phyloP scores from a whole-genome alignment of 2,797 vertebrate genomes.

The Scolopax bukidnonensis region DNA sequence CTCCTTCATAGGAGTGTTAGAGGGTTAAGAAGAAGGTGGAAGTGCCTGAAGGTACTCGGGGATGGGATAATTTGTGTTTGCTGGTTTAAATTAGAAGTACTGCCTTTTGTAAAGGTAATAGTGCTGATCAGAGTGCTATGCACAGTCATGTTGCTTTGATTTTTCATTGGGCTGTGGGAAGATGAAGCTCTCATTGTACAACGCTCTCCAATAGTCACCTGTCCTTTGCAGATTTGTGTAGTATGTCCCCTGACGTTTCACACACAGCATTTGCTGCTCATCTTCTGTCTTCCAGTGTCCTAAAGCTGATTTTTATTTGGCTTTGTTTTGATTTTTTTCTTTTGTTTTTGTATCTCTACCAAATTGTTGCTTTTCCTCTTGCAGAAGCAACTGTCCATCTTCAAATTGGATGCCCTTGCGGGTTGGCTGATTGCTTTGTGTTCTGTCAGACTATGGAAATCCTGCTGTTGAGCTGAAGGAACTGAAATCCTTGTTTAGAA shows the following conservation, averaged over 20 bases:
- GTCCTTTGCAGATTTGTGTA: neutral
- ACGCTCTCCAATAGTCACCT: fast-evolving
- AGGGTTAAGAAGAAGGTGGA: neutral
- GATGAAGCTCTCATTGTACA: neutral
- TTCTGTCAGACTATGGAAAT: neutral
- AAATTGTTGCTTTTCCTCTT: neutral
- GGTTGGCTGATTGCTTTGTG: conserved; percentile 29
- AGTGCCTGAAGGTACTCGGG: neutral
- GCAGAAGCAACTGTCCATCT: neutral
- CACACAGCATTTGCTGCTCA: neutral
- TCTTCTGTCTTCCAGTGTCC: neutral
- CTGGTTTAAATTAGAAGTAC: neutral
- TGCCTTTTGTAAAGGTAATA: neutral
- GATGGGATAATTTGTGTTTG: neutral
- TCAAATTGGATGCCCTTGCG: neutral
- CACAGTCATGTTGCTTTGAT: neutral
- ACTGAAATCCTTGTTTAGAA: conserved; percentile 45
- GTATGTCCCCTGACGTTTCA: neutral
- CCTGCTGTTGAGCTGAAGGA: conserved; percentile 31
- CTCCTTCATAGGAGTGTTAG: neutral
- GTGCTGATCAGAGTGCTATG: neutral
- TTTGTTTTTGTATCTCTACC: neutral
- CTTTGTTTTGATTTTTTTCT: neutral
- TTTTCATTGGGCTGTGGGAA: neutral
- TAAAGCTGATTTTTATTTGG: neutral